phyloP scores from a whole-genome alignment of 2,888 invertebrate genomes.

The Pammene fasciana region DNA sequence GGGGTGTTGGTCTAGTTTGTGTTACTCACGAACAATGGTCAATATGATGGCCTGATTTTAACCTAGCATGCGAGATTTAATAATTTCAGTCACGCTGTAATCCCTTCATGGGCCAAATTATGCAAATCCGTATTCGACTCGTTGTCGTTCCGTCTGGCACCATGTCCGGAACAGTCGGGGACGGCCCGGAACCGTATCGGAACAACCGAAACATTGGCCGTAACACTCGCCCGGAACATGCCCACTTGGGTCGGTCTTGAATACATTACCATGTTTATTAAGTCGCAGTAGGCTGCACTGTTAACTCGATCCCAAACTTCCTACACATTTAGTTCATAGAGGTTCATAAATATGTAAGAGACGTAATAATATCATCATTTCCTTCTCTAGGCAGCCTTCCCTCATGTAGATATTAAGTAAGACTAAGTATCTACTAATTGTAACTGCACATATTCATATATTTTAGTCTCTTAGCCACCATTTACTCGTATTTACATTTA shows the following conservation, averaged over 20 bases:
- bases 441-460: too few relatives aligned
- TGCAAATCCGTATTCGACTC: conserved; percentile 25
- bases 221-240: conserved; percentile 34
- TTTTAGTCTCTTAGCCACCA: too few relatives aligned
- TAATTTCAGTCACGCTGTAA: conserved; percentile 23
- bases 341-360: conserved; percentile 10
- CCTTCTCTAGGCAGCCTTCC: not conserved
- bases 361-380: not conserved
- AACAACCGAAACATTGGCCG: conserved; percentile 31
- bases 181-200: conserved; percentile 29
- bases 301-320: conserved; percentile 13
- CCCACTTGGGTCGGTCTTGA: conserved; percentile 36
- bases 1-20: not conserved
- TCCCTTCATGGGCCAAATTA: conserved; percentile 23
- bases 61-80: not conserved
- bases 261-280: conserved; percentile 40
- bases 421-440: not conserved
- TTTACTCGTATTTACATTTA: too few relatives aligned
- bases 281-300: conserved; percentile 21
- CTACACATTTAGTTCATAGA: conserved; percentile 14
- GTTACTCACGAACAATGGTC: not conserved
- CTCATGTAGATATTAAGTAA: not conserved
- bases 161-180: conserved; percentile 20
- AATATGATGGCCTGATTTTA: not conserved
- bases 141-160: conserved; percentile 28